Conservation (phyloP, 1,140 invertebrate genomes). For the Stegodyphus dumicola region DNA sequence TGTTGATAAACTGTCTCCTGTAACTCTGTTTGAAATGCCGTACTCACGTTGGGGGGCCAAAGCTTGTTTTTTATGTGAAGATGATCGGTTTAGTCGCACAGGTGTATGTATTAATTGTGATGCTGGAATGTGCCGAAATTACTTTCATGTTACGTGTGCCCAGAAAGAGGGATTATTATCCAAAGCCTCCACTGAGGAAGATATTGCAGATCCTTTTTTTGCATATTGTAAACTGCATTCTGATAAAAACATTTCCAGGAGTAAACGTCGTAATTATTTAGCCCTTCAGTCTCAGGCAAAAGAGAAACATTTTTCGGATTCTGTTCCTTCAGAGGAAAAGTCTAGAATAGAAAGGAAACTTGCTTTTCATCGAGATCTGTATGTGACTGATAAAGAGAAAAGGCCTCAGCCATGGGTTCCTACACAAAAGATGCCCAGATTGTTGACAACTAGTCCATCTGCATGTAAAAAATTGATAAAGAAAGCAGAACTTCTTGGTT, state of each 20-base stretch:
- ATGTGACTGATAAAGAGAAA: constrained; percentile 73
- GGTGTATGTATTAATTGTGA: constrained; percentile 97
- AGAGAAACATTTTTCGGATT: constrained; percentile 67
- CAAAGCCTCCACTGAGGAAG: constrained; percentile 90
- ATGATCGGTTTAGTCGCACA: constrained; percentile 85
- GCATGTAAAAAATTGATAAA: constrained; percentile 83
- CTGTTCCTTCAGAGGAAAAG: constrained; percentile 66
- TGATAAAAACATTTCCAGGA: constrained; percentile 68
- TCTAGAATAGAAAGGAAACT: constrained; percentile 70
- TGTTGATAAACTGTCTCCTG: constrained; percentile 80
- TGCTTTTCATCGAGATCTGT: constrained; percentile 69
- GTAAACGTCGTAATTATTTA: constrained; percentile 84
- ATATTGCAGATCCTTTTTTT: constrained; percentile 96
- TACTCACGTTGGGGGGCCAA: constrained; percentile 95
- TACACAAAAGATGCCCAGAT: constrained; percentile 89
- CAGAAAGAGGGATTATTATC: constrained; percentile 92
- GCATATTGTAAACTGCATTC: constrained; percentile 86
- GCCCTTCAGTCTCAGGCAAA: constrained; percentile 85
- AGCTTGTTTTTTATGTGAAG: constrained; percentile 86
- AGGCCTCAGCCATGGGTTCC: constrained; percentile 81
- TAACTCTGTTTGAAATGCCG: constrained; percentile 94
- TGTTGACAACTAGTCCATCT: constrained; percentile 89
- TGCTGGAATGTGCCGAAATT: constrained; percentile 96
- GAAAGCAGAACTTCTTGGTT: constrained; percentile 92
- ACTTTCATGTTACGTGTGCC: constrained; percentile 98